These are phyloP conservation scores for Lasioglossum leucozonium DNA, from an alignment of 2,888 invertebrate genomes.

Conservation along the genomic window DNA sequence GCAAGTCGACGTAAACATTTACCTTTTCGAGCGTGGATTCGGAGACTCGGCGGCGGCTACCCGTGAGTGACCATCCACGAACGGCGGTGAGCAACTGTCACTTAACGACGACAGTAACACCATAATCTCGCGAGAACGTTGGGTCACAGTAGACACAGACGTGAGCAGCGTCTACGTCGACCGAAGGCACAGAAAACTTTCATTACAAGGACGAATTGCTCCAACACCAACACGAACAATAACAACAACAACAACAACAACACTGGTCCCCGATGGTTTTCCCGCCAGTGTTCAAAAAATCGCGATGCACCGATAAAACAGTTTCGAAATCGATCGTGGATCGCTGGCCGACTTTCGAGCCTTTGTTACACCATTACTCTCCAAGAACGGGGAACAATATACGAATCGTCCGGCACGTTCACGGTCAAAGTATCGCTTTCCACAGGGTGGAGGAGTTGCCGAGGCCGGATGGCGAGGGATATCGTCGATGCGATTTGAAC, in stretches of 20 bases:
- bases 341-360: not conserved
- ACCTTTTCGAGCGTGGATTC: slow-evolving; percentile 38
- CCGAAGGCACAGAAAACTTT: not conserved
- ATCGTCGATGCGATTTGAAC: slow-evolving; percentile 42
- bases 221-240: too few relatives aligned
- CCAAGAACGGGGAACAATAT: not conserved
- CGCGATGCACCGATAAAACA: slow-evolving; percentile 51
- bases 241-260: not conserved
- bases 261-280: not conserved
- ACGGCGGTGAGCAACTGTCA: not conserved
- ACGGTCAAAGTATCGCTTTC: not conserved
- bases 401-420: not conserved
- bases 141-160: slow-evolving; percentile 18
- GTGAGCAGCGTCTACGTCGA: not conserved
- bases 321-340: slow-evolving; percentile 43
- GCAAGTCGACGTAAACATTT: not conserved
- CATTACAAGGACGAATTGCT: not conserved
- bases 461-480: slow-evolving; percentile 3
- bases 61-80: slow-evolving; percentile 24
- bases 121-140: slow-evolving; percentile 39
- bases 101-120: slow-evolving; percentile 32
- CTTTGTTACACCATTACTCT: not conserved
- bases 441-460: slow-evolving; percentile 1
- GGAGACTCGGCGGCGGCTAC: not conserved
- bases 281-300: slow-evolving; percentile 34